Base-by-base conservation (phyloP, 2,888 invertebrate genomes). In the Diogma glabrata region DNA sequence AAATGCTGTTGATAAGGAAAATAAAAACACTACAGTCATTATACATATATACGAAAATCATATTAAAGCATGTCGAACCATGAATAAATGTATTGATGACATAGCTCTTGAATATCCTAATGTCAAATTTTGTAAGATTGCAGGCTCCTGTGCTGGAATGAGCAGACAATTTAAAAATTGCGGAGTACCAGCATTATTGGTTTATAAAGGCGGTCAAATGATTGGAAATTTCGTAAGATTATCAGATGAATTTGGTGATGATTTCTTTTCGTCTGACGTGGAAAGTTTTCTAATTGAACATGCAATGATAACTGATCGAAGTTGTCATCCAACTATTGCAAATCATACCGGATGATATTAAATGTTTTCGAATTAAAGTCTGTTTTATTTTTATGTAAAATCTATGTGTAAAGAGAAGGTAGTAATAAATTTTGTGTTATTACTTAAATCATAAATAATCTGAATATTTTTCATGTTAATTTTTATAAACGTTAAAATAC, bases 141-240 rank as follows among this genome's bases (percentile, higher is more conserved):
- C 81, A 57, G 81, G 88, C 28, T 82, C 87, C 4, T 75, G 81
- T 30, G 91, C 91, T 3, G 90, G 89, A 0, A 77, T 96, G 64
- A 95, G 93, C 64, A 76, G 78, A 50, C 81, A 85, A 59, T 96
- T 96, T 67, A 82, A 87, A 65, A 73, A 77, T 20, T 82, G 82
- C 60, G 96, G 94, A 19, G 82, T 96, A 1, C 97, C 97, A 12
- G 94, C 96, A 2, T 68, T 97, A 50, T 72, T 96, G 30, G 83
- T 90, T 0, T 97, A 97, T 67, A 93, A 92, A 72, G 82, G 77
- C 36, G 91, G 92, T 4, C 85, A 87, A 63, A 73, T 95, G 5
- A 83, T 96, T 63, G 94, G 94, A 0, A 96, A 94, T 70, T 95
- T 94, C 72, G 82, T 96, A 1, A 78, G 87, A 50, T 65, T 97